These are phyloP conservation scores for Bacillus rossius DNA, from an alignment of 1,140 invertebrate genomes.

Conservation along the genomic window DNA sequence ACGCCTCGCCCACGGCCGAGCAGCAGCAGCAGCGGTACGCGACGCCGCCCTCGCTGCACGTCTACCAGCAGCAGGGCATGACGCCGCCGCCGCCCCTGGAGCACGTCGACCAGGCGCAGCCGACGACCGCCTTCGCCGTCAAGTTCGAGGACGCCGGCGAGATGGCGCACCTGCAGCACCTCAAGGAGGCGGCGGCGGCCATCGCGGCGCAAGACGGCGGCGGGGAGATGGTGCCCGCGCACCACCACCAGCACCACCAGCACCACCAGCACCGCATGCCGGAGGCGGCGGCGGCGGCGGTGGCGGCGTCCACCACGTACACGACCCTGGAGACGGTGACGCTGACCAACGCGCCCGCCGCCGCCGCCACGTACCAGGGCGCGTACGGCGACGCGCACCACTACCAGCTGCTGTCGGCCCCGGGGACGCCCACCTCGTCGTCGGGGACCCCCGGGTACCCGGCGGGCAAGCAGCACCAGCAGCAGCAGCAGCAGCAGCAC, in stretches of 20 bases:
- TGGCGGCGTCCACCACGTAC: neutral
- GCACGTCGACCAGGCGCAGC: neutral
- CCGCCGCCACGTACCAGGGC: neutral
- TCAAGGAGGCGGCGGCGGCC: too few species aligned
- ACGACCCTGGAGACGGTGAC: slow-evolving; percentile 1
- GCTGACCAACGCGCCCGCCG: neutral
- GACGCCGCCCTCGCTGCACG: neutral
- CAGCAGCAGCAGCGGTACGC: neutral
- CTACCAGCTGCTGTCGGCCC: neutral
- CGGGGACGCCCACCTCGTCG: neutral
- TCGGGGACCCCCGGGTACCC: too few species aligned
- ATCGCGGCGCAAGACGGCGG: too few species aligned
- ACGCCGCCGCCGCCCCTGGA: neutral
- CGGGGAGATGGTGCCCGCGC: too few species aligned
- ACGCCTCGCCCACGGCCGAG: neutral
- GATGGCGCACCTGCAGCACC: too few species aligned
- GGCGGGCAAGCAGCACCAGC: neutral
- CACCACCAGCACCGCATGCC: neutral
- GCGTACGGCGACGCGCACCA: neutral
- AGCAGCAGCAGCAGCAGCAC: neutral
- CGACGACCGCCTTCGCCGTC: neutral
- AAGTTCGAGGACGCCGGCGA: neutral
- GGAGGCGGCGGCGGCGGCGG: too few species aligned
- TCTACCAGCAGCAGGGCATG: slow-evolving; percentile 2
- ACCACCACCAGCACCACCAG: neutral